Evolutionary conservation across 2,797 vertebrate genomes (phyloP), one percentile per base, ranked within the genome.

Genomic region (Acipenser transmontanus): DNA sequence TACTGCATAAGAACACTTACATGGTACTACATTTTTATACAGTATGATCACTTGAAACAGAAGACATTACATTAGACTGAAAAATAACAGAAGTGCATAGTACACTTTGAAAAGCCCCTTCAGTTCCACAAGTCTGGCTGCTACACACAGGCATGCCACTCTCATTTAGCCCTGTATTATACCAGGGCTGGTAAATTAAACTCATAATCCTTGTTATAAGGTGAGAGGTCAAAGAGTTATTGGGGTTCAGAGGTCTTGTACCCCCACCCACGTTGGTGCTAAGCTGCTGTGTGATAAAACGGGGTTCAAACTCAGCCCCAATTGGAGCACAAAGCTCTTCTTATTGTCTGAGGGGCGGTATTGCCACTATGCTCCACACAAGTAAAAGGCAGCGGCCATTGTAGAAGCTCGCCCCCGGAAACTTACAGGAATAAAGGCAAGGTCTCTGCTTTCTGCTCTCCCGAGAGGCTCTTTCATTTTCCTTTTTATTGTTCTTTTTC

Each of bases 191-290:
- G 63, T 59, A 62, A 69, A 69, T 69, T 60, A 66, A 64, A 69
- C 59, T 69, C 59, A 69, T 69, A 69, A 69, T 66, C 68, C 59
- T 51, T 66, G 59, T 66, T 62, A 69, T 69, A 66, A 69, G 68
- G 68, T 66, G 7, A 69, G 50, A 66, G 68, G 68, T 69, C 68
- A 56, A 63, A 34, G 14, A 10, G 9, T 54, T 50, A 50, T 56
- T 14, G 34, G 13, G 50, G 47, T 56, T 14, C 59, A 20, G 47
- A 59, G 64, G 64, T 51, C 64, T 65, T 51, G 59, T 59, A 69
- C 59, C 68, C 49, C 64, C 14, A 64, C 68, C 60, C 61, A 47
- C 17, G 50, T 48, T 52, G 59, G 59, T 61, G 63, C 63, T 65
- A 61, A 65, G 63, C 59, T 48, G 57, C 61, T 34, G 34, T 17